Evolutionary conservation across 1,140 invertebrate species (phyloP), one percentile per base, ranked within the genome.

Genomic region (Conus betulinus): DNA sequence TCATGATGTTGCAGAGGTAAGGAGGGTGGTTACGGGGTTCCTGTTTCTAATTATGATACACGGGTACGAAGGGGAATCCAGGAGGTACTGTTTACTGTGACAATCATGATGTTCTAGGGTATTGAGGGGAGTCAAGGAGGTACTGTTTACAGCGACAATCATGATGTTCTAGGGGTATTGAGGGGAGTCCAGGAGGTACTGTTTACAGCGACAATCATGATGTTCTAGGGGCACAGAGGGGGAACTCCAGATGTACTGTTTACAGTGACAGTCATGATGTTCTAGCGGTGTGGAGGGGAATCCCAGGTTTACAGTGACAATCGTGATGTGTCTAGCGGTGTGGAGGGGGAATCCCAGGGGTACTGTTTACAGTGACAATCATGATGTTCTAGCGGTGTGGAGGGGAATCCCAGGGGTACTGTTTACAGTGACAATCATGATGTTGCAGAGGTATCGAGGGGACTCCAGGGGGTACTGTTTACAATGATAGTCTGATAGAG

Each of bases 371-470:
- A 39, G 39, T 39, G 39, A 39, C 39, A 39, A 39, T 39, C 39
- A 39, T 39, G 57, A 15, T 60, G 57, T 60, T 60, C 8, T 15
- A 5, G 57, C 57, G 1, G 23, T 94, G 94, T 88, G 91, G 87
- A 15, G 88, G 90, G 13, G 89, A 90, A 1, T 96, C 96, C 11
- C 97, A 97, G 91, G 98, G 97, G 93, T 99, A 99, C 57, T 60
- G 57, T 39, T 39, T 60, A 60, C 57, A 60, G 57, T 60, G 25
- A 52, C 79, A 52, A 10, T 82, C 3, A 0, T 60, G 57, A 15
- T 60, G 57, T 60, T 60, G 0, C 4, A 60, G 57, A 1, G 1
- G 57, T 60, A 5, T 15, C 0, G 4, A 60, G 57, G 8, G 15
- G 57, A 60, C 0, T 60, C 57, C n/a, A 1, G 4, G 91, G 98